A percentile compares a stretch with the other conserved stretches of the same genome.
These are phyloP conservation scores for Aethes cnicana DNA, from an alignment of 2,888 invertebrate species.

Conservation along the genomic window DNA sequence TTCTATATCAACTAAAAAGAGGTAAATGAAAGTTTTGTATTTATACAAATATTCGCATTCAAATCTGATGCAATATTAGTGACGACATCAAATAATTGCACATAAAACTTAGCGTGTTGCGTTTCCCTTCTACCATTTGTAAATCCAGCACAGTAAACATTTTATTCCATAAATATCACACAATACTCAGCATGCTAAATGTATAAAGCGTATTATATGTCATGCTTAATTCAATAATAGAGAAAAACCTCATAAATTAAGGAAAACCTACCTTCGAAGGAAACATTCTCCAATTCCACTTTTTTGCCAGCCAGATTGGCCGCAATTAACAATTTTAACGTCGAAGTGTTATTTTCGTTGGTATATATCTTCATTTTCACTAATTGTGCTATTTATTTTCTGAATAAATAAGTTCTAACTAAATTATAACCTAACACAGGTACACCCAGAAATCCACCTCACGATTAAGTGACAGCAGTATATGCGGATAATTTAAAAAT, in stretches of 20 bases:
- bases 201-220: neutral
- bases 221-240: constrained; percentile 13
- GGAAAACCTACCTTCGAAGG: constrained; percentile 80
- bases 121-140: neutral
- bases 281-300: constrained; percentile 81
- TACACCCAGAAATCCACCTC: constrained; percentile 21
- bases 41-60: too few species aligned
- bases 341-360: constrained; percentile 89
- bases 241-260: constrained; percentile 9
- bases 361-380: constrained; percentile 87
- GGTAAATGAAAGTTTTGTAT: too few species aligned
- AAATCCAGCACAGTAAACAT: neutral
- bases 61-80: neutral
- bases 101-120: neutral
- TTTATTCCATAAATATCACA: neutral
- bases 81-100: neutral
- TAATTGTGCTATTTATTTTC: constrained; percentile 25
- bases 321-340: constrained; percentile 87
- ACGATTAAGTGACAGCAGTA: constrained; percentile 19
- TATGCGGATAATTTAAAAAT: neutral
- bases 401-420: constrained; percentile 22
- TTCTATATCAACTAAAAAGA: too few species aligned
- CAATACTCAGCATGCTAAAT: constrained; percentile 8
- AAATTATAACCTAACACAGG: constrained; percentile 19
- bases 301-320: constrained; percentile 84